Evolutionary conservation across 2,113 vertebrate species (phyloP).

Genomic region (Regulus satrapa): DNA sequence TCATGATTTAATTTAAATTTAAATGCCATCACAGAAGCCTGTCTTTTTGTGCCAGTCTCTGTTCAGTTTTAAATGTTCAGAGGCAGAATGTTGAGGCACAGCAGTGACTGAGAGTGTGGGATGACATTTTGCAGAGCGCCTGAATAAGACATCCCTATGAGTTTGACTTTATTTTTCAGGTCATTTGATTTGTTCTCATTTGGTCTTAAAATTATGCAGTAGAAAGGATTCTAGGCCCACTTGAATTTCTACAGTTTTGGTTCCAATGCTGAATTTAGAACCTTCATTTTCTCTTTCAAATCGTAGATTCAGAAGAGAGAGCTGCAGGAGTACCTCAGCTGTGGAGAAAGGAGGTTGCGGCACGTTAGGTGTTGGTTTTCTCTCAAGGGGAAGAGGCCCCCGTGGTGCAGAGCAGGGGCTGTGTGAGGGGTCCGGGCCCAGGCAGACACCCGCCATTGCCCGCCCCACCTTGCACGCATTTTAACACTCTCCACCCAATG

Average conservation of each 20-base stretch:
- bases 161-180: not conserved
- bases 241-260: not conserved
- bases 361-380: not conserved
- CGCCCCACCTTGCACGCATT: fast-evolving
- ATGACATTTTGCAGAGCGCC: not conserved
- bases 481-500: not conserved
- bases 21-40: not conserved
- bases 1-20: not conserved
- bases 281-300: not conserved
- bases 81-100: not conserved
- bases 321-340: not conserved
- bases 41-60: not conserved
- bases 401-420: fast-evolving
- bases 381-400: fast-evolving
- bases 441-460: not conserved
- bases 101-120: not conserved
- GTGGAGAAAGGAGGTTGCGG: not conserved
- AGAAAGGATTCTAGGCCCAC: not conserved
- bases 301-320: not conserved
- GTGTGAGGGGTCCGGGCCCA: not conserved
- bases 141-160: not conserved
- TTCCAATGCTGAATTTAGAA: not conserved
- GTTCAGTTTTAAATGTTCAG: not conserved
- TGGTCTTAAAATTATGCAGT: not conserved
- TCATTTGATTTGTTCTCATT: not conserved